Base-by-base conservation (phyloP, 2,888 invertebrate species). In the Crepidodera aurea region DNA sequence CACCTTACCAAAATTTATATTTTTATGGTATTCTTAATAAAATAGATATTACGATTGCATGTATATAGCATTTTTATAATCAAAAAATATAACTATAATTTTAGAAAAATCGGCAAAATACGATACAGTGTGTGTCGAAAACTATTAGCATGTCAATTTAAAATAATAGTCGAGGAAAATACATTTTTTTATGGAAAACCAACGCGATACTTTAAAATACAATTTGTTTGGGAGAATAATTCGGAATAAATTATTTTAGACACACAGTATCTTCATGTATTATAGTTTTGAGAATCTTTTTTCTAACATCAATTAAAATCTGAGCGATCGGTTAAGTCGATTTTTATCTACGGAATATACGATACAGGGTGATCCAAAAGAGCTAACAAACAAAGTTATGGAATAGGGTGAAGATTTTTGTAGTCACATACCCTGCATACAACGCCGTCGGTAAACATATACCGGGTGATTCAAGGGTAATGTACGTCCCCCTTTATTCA, bases 271-370 rank as follows among this genome's bases (percentile, higher is more conserved):
- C 60, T 60, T 67, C 62, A 63, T 37, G 15, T 57, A 46, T 67
- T 62, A 48, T 68, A 70, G 67, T 65, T 70, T 70, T 62, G 65
- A 70, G 68, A 69, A 69, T 40, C 2, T 51, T 66, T 69, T 69
- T 69, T 69, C 74, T 73, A 75, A 74, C 72, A 73, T 69, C 74
- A 73, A 76, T 75, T 73, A 73, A 75, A 75, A 73, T 70, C 68
- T 74, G 71, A 71, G 71, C 72, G 74, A 73, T 62, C 62, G 40
- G 58, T 48, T 29, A 65, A 60, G 51, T 62, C 65, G 60, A 34
- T 32, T 46, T 44, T 34, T 44, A 53, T 54, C 50, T 58, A 58
- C 37, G 34, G n/a, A 39, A 29, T 19, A 53, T 53, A 51, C 29
- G 22, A 54, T 19, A 51, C 56, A 25, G 27, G 29, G 42, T 46